Percentiles rank a stretch among this genome's conserved stretches.
phyloP scores from a whole-genome alignment of 2,888 invertebrate species.

The Agriopis leucophaearia region DNA sequence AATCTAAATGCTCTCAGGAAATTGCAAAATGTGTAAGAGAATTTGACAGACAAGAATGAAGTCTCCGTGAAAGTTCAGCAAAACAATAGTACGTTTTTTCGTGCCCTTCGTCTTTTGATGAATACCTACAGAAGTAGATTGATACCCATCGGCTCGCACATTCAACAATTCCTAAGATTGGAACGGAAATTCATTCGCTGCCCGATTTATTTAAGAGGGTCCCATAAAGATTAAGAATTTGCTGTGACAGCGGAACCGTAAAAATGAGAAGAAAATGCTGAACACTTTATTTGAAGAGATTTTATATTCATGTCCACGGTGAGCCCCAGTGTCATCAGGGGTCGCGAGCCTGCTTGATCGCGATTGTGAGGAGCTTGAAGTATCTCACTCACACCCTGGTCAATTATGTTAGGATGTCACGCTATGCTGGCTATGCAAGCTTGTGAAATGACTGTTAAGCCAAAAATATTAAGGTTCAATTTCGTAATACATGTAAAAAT shows the following conservation, averaged over 20 bases:
- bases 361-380: not conserved
- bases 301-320: slow-evolving; percentile 52
- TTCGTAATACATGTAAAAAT: too few relatives aligned
- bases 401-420: not conserved
- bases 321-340: slow-evolving; percentile 41
- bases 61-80: slow-evolving; percentile 33
- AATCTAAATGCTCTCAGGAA: not conserved
- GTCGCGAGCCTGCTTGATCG: slow-evolving; percentile 3
- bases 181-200: slow-evolving; percentile 46
- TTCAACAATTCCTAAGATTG: slow-evolving; percentile 48
- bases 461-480: too few relatives aligned
- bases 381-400: not conserved
- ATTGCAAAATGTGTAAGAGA: slow-evolving; percentile 1
- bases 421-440: slow-evolving; percentile 16
- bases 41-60: slow-evolving; percentile 10
- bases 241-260: slow-evolving; percentile 44
- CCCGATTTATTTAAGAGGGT: slow-evolving; percentile 51
- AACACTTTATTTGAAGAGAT: slow-evolving; percentile 37
- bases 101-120: slow-evolving; percentile 43
- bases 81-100: slow-evolving; percentile 35
- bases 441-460: not conserved
- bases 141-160: slow-evolving; percentile 45
- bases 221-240: slow-evolving; percentile 52
- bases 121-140: slow-evolving; percentile 37
- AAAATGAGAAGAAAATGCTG: slow-evolving; percentile 40